A percentile compares a stretch with the other conserved stretches of the same genome.
These are phyloP conservation scores for Microcebus griseorufus DNA, from an alignment of 2,113 vertebrate species.

Conservation along the genomic window DNA sequence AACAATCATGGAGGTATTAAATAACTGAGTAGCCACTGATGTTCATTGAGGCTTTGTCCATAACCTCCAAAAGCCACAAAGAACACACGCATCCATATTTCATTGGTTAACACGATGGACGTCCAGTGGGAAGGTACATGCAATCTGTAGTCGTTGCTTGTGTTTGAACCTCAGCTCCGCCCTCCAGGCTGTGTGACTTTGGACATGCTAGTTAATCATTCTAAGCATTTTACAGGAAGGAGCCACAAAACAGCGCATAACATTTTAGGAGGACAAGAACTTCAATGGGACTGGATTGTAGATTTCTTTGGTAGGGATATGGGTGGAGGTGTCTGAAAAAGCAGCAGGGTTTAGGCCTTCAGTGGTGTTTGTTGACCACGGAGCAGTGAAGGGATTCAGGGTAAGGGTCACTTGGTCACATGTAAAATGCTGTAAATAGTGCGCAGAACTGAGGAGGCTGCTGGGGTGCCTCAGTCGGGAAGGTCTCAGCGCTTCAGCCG, in stretches of 20 bases:
- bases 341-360: background rate
- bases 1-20: background rate
- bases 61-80: background rate
- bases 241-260: background rate
- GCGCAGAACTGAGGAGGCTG: background rate
- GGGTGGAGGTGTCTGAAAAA: background rate
- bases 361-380: background rate
- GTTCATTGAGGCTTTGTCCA: background rate
- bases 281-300: background rate
- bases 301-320: background rate
- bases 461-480: background rate
- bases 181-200: background rate
- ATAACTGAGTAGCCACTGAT: background rate
- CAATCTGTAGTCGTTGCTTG: background rate
- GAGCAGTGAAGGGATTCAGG: background rate
- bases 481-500: background rate
- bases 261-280: background rate
- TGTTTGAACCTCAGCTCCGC: background rate
- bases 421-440: background rate
- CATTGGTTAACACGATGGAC: background rate
- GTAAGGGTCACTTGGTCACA: background rate
- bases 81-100: background rate
- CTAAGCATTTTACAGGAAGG: background rate
- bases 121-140: background rate
- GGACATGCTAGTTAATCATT: background rate